Base-by-base conservation (phyloP, 2,113 vertebrate genomes). In the Gopherus flavomarginatus region DNA sequence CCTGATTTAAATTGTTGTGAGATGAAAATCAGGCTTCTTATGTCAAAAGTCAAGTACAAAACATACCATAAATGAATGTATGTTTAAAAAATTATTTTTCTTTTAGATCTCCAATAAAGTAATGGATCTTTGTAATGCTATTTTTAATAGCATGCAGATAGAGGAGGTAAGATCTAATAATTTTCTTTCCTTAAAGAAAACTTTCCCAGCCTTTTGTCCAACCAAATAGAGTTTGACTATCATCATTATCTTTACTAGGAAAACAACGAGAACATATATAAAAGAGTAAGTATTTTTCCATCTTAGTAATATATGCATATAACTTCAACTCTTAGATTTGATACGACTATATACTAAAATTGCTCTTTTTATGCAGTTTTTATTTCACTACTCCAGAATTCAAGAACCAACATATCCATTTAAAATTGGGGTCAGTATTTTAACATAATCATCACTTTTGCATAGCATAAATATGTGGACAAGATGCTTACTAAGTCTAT, bases 71-170 rank as follows among this genome's bases (percentile, higher is more conserved):
- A 52, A 7, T 62, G 75, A 47, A 38, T 5, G 1, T 26, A 42
- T 59, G 57, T 93, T 77, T 90, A 35, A 90, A 86, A 31, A 38
- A 38, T 2, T 44, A 16, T 53, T 92, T 92, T 16, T 87, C 90
- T 97, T 97, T 81, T 90, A 98, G 98, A 92, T 97, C 79, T 94
- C 92, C 87, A 97, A 62, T 91, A 97, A 96, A 83, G 69, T 98
- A 93, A 90, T 98, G 96, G 96, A 98, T 89, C 97, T 98, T 52
- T 98, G 98, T 91, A 98, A 97, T 49, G 96, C 97, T 56, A 97
- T 98, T 95, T 97, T 97, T 91, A 88, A 97, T 90, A 96, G 94
- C 90, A 89, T 97, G 96, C 87, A 94, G 75, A 93, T 93, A 95
- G 96, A 97, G 88, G 85, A 97, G 97, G 93, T 95, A 95, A 97